Percentiles rank a stretch among this genome's conserved stretches.
These are phyloP conservation scores for Thaumetopoea pityocampa DNA, from an alignment of 1,140 invertebrate species.

Conservation along the genomic window DNA sequence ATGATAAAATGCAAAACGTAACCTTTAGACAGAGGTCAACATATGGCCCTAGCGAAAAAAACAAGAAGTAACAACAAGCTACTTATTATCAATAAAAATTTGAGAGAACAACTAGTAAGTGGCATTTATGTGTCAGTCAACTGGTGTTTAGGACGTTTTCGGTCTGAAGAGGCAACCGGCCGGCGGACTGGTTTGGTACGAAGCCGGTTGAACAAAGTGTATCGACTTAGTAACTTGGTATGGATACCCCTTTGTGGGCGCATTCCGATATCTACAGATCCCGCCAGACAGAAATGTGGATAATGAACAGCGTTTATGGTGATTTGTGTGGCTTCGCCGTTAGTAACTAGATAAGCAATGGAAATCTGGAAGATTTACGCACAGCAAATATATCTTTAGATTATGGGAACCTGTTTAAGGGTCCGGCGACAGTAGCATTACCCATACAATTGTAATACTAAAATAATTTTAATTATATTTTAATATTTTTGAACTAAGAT, in stretches of 20 bases:
- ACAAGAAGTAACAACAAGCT: slow-evolving; percentile 43
- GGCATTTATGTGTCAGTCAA: slow-evolving; percentile 71
- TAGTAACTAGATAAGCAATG: slow-evolving; percentile 42
- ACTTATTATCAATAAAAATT: slow-evolving; percentile 69
- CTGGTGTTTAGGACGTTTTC: slow-evolving; percentile 53
- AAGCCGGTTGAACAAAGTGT: slow-evolving; percentile 64
- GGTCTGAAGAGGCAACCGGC: slow-evolving; percentile 10
- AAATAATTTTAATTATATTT: too few species aligned
- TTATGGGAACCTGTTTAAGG: slow-evolving; percentile 10
- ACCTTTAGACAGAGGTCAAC: slow-evolving; percentile 6
- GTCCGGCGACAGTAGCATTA: not conserved
- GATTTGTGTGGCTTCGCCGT: slow-evolving; percentile 57
- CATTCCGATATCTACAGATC: slow-evolving; percentile 66
- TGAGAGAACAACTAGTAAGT: slow-evolving; percentile 63
- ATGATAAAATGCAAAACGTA: slow-evolving; percentile 6
- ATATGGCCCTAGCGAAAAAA: slow-evolving; percentile 23
- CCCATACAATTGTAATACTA: too few species aligned
- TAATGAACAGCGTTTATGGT: slow-evolving; percentile 69
- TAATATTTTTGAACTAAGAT: too few species aligned
- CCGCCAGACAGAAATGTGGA: slow-evolving; percentile 53
- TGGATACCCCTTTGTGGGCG: slow-evolving; percentile 59
- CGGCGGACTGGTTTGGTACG: slow-evolving; percentile 58
- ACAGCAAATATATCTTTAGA: slow-evolving; percentile 29
- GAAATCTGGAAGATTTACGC: slow-evolving; percentile 45
- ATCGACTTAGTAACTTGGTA: slow-evolving; percentile 53